A percentile compares a stretch with the other conserved stretches of the same genome.
These are phyloP conservation scores for Prietella phreatophila DNA, from an alignment of 2,113 vertebrate genomes.

Conservation along the genomic window DNA sequence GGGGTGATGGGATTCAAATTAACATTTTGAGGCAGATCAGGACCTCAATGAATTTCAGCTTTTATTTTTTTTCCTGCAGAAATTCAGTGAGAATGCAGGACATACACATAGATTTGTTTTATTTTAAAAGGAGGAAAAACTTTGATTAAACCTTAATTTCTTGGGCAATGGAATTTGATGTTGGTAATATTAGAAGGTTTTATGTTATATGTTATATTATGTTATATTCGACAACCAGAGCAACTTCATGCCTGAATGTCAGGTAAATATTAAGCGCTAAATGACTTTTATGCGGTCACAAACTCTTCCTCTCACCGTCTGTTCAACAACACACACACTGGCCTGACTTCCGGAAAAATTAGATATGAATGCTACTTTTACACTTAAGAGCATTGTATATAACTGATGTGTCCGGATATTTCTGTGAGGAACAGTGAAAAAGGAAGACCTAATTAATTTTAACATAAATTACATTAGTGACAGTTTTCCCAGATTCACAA, in stretches of 20 bases:
- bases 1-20: neutral
- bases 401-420: neutral
- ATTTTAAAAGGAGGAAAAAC: no score
- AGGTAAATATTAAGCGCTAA: neutral
- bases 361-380: no score
- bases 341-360: neutral
- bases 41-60: no score
- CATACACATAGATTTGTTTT: neutral
- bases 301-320: neutral
- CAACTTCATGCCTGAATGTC: neutral
- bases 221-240: neutral
- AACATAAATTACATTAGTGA: neutral
- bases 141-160: neutral
- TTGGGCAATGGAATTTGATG: neutral
- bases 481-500: neutral
- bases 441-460: neutral
- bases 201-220: neutral
- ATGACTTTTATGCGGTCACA: neutral
- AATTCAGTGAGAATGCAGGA: neutral
- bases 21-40: neutral
- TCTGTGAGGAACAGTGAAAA: neutral
- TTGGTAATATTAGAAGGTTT: no score
- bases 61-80: no score
- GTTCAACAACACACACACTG: neutral
- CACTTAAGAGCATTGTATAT: neutral